phyloP scores from a whole-genome alignment of 1,140 invertebrate genomes.

The Carposina sasakii region DNA sequence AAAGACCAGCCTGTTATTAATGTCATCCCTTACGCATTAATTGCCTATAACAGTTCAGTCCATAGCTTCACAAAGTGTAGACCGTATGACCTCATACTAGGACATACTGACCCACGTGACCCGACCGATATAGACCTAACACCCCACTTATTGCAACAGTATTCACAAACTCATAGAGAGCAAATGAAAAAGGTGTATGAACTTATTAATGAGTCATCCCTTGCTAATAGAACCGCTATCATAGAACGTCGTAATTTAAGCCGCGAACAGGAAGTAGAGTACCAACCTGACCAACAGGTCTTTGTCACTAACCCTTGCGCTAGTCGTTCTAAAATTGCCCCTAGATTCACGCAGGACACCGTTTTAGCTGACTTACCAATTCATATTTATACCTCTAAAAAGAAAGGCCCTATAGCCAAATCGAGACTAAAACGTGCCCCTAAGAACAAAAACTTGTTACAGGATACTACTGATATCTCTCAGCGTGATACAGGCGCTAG shows the following conservation, averaged over 20 bases:
- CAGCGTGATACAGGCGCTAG: background rate
- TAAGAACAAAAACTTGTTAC: background rate
- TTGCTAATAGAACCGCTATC: background rate
- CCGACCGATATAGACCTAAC: slow-evolving; percentile 1
- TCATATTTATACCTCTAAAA: slow-evolving; percentile 4
- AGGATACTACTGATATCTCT: slow-evolving; percentile 1
- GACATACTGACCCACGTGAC: slow-evolving; percentile 6
- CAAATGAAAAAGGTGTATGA: background rate
- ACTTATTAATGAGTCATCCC: background rate
- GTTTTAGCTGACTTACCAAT: slow-evolving; percentile 3
- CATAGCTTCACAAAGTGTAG: slow-evolving; percentile 3
- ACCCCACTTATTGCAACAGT: background rate
- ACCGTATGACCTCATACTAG: background rate
- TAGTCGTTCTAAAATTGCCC: slow-evolving; percentile 13
- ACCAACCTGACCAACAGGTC: slow-evolving; percentile 22
- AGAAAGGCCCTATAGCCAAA: slow-evolving; percentile 3
- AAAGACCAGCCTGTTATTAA: background rate
- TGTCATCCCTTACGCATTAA: background rate
- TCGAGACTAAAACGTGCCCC: background rate
- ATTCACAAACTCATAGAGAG: background rate
- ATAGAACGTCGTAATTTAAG: slow-evolving; percentile 1
- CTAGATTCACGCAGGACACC: slow-evolving; percentile 1
- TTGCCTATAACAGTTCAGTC: background rate
- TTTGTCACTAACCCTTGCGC: slow-evolving; percentile 25
- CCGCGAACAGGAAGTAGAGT: slow-evolving; percentile 22